Percentiles rank a stretch among this genome's conserved stretches.
phyloP scores from a whole-genome alignment of 2,797 vertebrate species.

The Taeniopygia guttata region DNA sequence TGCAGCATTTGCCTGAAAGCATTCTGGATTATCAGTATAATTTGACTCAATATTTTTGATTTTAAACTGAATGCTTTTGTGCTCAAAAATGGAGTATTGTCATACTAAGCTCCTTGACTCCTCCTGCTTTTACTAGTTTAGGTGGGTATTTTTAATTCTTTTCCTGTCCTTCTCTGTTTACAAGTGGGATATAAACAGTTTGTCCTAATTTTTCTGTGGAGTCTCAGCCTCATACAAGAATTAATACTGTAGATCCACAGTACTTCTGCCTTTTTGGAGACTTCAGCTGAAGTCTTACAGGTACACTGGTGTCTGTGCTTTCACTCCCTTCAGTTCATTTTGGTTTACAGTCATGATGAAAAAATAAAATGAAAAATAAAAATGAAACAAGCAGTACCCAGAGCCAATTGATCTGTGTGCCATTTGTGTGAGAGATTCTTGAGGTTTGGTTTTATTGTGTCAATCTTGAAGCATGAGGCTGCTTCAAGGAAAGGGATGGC shows the following conservation, averaged over 20 bases:
- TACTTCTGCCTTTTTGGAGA: not conserved
- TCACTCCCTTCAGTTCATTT: not conserved
- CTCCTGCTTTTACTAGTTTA: not conserved
- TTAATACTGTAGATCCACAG: not conserved
- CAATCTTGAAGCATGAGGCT: not conserved
- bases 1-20: not conserved
- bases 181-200: not conserved
- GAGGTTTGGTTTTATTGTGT: constrained; percentile 8
- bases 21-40: not conserved
- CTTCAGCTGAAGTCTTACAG: not conserved
- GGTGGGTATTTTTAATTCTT: not conserved
- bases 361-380: not conserved
- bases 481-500: not conserved
- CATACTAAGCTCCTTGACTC: not conserved
- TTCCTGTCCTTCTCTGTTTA: not conserved
- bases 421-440: not conserved
- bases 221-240: not conserved
- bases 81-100: not conserved
- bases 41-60: not conserved
- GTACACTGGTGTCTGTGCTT: not conserved
- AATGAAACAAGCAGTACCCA: not conserved
- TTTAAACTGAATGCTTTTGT: not conserved
- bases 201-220: not conserved
- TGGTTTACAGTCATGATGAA: not conserved
- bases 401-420: not conserved